Base-by-base conservation (phyloP, 2,113 vertebrate species). In the Oceanodroma tethys region DNA sequence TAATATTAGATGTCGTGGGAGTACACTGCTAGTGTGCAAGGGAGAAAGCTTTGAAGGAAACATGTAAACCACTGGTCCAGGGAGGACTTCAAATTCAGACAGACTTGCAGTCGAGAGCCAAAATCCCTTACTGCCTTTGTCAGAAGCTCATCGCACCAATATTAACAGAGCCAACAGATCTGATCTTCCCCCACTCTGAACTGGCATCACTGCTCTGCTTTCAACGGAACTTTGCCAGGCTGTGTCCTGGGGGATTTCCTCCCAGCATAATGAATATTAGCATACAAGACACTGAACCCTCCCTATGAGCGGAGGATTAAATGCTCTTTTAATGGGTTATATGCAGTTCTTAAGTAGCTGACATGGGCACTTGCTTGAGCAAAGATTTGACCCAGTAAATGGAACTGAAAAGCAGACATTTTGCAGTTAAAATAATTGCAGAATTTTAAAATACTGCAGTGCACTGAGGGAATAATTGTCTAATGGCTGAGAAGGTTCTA, bases 1-100 rank as follows among this genome's bases (percentile, higher is more conserved):
- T 94, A 95, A 91, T 97, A 94, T 90, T 70, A 59, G 89, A 91
- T 79, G 70, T 79, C 14, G 70, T 95, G 95, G 94, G 96, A 96
- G 95, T 90, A 17, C 16, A 4, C 6, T 86, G 38, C 22, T 75
- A 67, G 70, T 43, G 94, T 56, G 26, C 71, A 45, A 55, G 52
- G 81, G 84, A 93, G 89, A 83, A 72, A 82, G 74, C 58, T 76
- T 63, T 82, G 86, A 55, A 73, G 84, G 76, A 13, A 89, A 86
- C 73, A 79, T 65, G 80, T 48, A 48, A 93, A 95, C 36, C 13
- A 27, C 25, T 0, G 2, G 78, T 23, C 74, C 48, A 55, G 62
- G 89, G 81, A 76, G 89, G 81, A 11, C 84, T 91, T 62, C 6
- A 27, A 32, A 63, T 86, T 68, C 62, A 70, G 56, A 48, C 11